A percentile compares a stretch with the other conserved stretches of the same genome.
Evolutionary conservation across 1,140 invertebrate species (phyloP).

Genomic region (Papilio polytes): DNA sequence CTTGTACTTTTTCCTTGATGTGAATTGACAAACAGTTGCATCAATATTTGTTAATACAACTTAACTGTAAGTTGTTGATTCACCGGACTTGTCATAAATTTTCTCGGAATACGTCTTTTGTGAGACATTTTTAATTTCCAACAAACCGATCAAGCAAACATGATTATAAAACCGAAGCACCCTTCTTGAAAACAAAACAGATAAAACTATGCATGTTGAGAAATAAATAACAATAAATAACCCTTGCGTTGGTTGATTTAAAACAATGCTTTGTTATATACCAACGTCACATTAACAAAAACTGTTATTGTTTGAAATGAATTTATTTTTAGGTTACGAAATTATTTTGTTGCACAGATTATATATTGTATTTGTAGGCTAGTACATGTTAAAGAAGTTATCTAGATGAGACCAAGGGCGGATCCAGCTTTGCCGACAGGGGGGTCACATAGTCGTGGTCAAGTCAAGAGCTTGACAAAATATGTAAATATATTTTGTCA

Average conservation of each 20-base stretch:
- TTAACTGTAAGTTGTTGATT: background rate
- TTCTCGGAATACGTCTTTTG: background rate
- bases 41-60: background rate
- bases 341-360: background rate
- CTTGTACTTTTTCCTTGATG: background rate
- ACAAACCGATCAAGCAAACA: background rate
- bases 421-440: too few species aligned
- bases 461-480: too few species aligned
- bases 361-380: background rate
- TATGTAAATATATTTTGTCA: too few species aligned
- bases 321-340: background rate
- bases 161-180: too few species aligned
- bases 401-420: too few species aligned
- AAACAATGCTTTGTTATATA: background rate
- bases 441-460: too few species aligned
- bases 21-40: constrained; percentile 2
- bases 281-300: background rate
- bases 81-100: background rate
- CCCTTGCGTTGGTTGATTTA: background rate
- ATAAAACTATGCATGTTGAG: too few species aligned
- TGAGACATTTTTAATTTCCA: background rate
- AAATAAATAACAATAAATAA: background rate
- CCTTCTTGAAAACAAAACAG: too few species aligned
- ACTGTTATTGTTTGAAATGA: background rate
- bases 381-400: too few species aligned